Evolutionary conservation across 2,113 vertebrate species (phyloP).

Genomic region (Embiotoca jacksoni): DNA sequence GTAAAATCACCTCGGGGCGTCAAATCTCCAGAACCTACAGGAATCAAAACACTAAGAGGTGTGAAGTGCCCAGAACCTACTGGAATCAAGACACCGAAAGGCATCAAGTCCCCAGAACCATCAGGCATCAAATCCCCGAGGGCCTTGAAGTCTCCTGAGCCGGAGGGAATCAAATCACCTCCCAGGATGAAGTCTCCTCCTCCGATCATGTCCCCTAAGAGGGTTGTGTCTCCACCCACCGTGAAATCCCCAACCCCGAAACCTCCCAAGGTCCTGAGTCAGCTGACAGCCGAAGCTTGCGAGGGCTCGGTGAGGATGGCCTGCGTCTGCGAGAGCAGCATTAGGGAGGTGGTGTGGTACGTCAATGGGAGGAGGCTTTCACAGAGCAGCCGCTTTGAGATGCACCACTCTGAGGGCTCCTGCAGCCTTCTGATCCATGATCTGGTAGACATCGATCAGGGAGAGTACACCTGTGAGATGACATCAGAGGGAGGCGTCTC

Average conservation of each 20-base stretch:
- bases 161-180: slow-evolving; percentile 83
- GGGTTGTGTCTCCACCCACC: slow-evolving; percentile 87
- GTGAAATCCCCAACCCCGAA: slow-evolving; percentile 84
- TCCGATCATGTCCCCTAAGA: slow-evolving; percentile 82
- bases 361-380: slow-evolving; percentile 92
- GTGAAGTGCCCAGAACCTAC: slow-evolving; percentile 73
- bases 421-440: slow-evolving; percentile 92
- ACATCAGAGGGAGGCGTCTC: slow-evolving; percentile 90
- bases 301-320: slow-evolving; percentile 90
- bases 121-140: slow-evolving; percentile 72
- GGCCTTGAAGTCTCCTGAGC: slow-evolving; percentile 79
- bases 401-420: slow-evolving; percentile 91
- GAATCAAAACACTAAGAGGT: slow-evolving; percentile 56
- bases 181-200: slow-evolving; percentile 90
- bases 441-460: slow-evolving; percentile 89
- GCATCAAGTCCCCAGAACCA: slow-evolving; percentile 74
- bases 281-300: slow-evolving; percentile 87
- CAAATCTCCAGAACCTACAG: slow-evolving; percentile 72
- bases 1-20: slow-evolving; percentile 51
- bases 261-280: slow-evolving; percentile 90
- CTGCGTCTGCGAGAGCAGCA: slow-evolving; percentile 91
- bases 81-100: slow-evolving; percentile 68
- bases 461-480: slow-evolving; percentile 95
- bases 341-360: slow-evolving; percentile 92
- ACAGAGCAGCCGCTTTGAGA: slow-evolving; percentile 89